Conservation (phyloP, 2,888 invertebrate species). For the Oscheius sp. region DNA sequence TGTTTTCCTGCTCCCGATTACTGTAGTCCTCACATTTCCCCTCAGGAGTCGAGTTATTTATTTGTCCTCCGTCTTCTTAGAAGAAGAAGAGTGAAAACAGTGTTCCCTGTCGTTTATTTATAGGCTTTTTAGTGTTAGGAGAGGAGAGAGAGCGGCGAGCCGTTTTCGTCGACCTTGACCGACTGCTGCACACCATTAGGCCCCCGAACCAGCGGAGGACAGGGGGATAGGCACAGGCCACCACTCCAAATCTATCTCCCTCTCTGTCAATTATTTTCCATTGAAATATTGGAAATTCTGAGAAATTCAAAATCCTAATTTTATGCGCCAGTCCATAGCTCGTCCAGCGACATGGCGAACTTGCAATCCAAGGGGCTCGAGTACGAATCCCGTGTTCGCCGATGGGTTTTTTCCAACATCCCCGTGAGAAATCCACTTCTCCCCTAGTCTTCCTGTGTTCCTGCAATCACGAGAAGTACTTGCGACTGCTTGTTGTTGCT, state of each 20-base stretch:
- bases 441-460: too few species aligned
- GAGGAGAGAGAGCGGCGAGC: slow-evolving; percentile 17
- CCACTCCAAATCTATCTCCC: slow-evolving; percentile 4
- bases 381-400: too few species aligned
- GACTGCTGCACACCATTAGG: slow-evolving; percentile 32
- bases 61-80: neutral
- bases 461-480: too few species aligned
- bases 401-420: too few species aligned
- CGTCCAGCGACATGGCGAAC: too few species aligned
- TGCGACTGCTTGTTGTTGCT: too few species aligned
- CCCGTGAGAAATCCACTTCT: too few species aligned
- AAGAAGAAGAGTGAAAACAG: too few species aligned
- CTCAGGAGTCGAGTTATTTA: neutral
- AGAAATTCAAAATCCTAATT: too few species aligned
- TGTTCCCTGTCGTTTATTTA: neutral
- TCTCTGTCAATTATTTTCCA: neutral
- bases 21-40: too few species aligned
- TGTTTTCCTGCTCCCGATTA: neutral
- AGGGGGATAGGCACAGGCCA: neutral
- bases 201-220: neutral
- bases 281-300: neutral
- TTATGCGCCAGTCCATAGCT: too few species aligned
- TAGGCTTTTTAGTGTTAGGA: neutral
- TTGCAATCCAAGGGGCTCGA: too few species aligned
- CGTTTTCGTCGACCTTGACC: slow-evolving; percentile 36